Evolutionary conservation across 2,797 vertebrate species (phyloP), one percentile per base, ranked within the genome.

Genomic region (Megaceryle alcyon): DNA sequence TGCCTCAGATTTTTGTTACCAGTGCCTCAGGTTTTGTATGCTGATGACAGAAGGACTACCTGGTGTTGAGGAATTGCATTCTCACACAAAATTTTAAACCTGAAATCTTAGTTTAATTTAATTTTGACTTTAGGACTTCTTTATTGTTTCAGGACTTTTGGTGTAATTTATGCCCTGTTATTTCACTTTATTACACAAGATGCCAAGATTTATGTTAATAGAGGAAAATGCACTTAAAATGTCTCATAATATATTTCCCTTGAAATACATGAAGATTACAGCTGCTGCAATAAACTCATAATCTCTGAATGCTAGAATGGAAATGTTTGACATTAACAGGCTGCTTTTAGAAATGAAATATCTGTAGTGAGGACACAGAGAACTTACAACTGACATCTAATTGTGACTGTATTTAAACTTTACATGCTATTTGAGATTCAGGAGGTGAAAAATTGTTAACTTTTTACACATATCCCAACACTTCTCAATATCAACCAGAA

Each of bases 321-420:
- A 97, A 96, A 95, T 79, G 85, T 95, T 96, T 97, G 95, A 95
- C 96, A 80, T 94, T 90, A 93, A 93, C 88, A 87, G 89, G 78
- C 95, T 97, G 93, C 90, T 97, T 95, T 95, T 94, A 91, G 90
- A 94, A 94, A 82, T 91, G 56, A 95, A 96, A 28, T 95, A 91
- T 86, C 70, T 93, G 82, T 37, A 80, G 82, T 3, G 13, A 64
- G 65, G 73, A 85, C 78, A 51, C 19, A 26, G 77, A 91, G 78
- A 90, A 70, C 76, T 76, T 60, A 80, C 9, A 90, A 56, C 78
- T 31, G 53, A 84, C 4, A 10, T 86, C 59, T 90, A 82, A 56
- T 85, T 80, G 54, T 64, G 84, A 17, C 73, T 86, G 37, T 39
- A 68, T 86, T 41, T 92, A 88, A 94, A 93, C 93, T 95, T 64